Base-by-base conservation (phyloP, 2,113 vertebrate genomes). In the Cyprinus carpio region DNA sequence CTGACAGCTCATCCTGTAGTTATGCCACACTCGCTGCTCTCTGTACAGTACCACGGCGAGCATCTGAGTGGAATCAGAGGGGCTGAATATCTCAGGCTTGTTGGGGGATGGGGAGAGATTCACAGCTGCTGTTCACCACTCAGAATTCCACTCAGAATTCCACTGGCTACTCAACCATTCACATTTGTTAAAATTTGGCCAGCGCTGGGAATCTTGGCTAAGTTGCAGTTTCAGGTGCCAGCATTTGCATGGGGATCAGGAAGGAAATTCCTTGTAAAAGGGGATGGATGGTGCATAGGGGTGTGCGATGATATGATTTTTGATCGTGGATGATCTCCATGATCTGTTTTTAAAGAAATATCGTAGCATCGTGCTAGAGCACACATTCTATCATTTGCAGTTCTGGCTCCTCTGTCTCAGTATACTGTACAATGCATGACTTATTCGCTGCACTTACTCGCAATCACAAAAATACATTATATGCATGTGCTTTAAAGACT, bases 221-320 rank as follows among this genome's bases (percentile, higher is more conserved):
- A 89, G 88, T 83, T 71, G 82, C 46, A 29, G 6, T 81, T 86
- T 77, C 92, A 93, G 91, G 92, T 93, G 92, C 91, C 88, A 89
- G 89, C 67, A 77, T 91, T 92, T 92, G 89, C 90, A 90, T 10
- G 85, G 79, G 90, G 88, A 93, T 94, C 88, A 91, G 88, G 78
- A 86, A 89, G 88, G 89, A 92, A 91, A 93, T 93, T 94, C 90
- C 86, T 92, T 49, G 10, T 85, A 86, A 89, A 91, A 71, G 13
- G 88, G 80, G 65, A 87, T 23, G 80, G 85, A 87, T 80, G 65
- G 87, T 11, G 40, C 40, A 8, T 40, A 40, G 40, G 40, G 7
- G 40, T 40, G 1, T 40, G 40, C 7, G 7, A 1, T 40, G 2
- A 2, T 1, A 40, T 40, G 40, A 40, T 40, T 40, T 40, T 9